phyloP scores from a whole-genome alignment of 2,797 vertebrate species.

The Eleutherodactylus coqui region DNA sequence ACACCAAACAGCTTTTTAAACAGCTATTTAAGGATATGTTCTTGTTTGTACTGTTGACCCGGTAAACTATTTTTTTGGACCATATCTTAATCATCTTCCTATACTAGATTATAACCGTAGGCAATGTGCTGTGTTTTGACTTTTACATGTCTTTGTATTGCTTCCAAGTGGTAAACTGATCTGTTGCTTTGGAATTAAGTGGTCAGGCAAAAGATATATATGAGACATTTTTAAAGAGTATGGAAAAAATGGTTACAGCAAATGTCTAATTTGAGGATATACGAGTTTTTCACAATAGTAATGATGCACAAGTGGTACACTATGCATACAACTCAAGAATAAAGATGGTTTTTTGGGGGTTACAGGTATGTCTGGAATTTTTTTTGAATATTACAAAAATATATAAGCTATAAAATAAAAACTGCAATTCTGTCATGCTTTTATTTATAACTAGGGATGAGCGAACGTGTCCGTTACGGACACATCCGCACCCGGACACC shows the following conservation, averaged over 20 bases:
- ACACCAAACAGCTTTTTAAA: not conserved
- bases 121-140: not conserved
- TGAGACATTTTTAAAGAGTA: not conserved
- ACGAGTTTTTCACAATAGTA: not conserved
- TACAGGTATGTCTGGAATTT: no score
- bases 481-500: no score
- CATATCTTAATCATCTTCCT: not conserved
- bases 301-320: not conserved
- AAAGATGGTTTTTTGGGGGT: no score
- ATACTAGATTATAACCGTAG: not conserved
- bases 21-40: not conserved
- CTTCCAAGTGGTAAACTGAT: slow-evolving; percentile 6
- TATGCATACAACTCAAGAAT: not conserved
- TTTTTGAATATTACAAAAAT: no score
- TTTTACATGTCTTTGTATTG: slow-evolving; percentile 49
- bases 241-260: not conserved
- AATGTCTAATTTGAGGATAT: not conserved
- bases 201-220: slow-evolving; percentile 6
- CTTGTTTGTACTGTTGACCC: not conserved
- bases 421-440: no score
- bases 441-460: no score
- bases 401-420: no score
- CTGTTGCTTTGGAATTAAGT: slow-evolving; percentile 13
- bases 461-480: no score
- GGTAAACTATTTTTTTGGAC: not conserved